phyloP scores from a whole-genome alignment of 2,888 invertebrate species.

The Chaetogeoica ovagalla region DNA sequence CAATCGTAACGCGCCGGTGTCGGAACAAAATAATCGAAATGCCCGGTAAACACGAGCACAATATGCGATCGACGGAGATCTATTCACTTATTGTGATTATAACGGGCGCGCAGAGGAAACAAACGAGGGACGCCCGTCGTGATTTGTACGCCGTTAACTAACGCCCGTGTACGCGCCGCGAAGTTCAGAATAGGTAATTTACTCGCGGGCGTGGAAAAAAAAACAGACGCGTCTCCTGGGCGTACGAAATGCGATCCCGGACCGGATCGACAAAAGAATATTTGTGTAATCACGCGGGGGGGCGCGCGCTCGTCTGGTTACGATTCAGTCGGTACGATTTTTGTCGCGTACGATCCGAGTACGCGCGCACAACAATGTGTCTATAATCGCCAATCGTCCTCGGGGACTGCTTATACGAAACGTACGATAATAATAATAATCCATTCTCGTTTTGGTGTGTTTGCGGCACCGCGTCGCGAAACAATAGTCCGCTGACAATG shows the following conservation, averaged over 20 bases:
- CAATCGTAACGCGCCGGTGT: too few species aligned
- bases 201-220: too few species aligned
- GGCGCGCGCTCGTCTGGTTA: neutral
- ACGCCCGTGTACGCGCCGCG: too few species aligned
- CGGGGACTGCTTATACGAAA: neutral
- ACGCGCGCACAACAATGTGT: too few species aligned
- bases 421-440: constrained; percentile 16
- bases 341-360: neutral
- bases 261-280: neutral
- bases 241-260: neutral
- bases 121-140: too few species aligned
- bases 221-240: neutral
- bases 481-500: constrained; percentile 12
- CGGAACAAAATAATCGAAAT: too few species aligned
- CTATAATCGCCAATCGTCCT: neutral
- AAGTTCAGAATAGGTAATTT: too few species aligned
- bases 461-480: neutral
- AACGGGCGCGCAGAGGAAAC: neutral
- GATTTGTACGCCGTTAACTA: too few species aligned
- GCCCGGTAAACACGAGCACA: too few species aligned
- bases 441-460: neutral
- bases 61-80: neutral
- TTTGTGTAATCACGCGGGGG: neutral
- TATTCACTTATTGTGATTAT: neutral
- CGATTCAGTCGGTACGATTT: neutral